phyloP scores from a whole-genome alignment of 2,888 invertebrate genomes.

The Scaeva pyrastri region DNA sequence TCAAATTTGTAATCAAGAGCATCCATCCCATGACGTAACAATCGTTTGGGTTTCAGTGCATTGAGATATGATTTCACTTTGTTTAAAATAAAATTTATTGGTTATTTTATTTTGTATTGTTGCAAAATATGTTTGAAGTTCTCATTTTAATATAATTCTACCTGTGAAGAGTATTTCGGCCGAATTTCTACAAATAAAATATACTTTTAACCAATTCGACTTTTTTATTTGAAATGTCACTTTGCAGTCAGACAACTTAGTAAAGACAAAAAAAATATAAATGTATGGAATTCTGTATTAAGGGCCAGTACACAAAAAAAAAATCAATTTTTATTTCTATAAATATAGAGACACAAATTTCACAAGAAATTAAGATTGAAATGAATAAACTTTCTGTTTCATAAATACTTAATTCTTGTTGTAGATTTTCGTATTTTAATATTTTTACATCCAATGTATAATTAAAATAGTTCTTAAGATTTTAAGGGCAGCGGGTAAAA shows the following conservation, averaged over 20 bases:
- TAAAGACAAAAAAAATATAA: background rate
- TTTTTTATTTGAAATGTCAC: conserved; percentile 34
- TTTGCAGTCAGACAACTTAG: background rate
- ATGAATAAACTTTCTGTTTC: no score
- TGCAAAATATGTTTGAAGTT: background rate
- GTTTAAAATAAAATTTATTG: background rate
- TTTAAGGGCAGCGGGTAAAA: no score
- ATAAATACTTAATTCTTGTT: no score
- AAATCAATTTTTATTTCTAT: no score
- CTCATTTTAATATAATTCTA: background rate
- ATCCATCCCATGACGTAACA: conserved; percentile 80
- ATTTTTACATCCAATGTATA: no score
- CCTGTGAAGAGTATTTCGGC: conserved; percentile 29
- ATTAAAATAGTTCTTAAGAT: no score
- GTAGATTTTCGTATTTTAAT: no score
- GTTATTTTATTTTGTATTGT: background rate
- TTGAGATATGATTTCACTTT: no score
- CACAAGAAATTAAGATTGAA: no score
- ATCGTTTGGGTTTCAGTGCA: conserved; percentile 8
- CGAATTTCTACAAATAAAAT: background rate
- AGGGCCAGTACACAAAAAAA: background rate
- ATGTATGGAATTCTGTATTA: conserved; percentile 19
- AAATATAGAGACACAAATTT: no score
- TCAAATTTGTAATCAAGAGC: background rate
- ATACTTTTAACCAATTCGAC: conserved; percentile 22